A percentile compares a stretch with the other conserved stretches of the same genome.
Evolutionary conservation across 2,888 invertebrate species (phyloP).

Genomic region (Hemicrepidius hirtus): DNA sequence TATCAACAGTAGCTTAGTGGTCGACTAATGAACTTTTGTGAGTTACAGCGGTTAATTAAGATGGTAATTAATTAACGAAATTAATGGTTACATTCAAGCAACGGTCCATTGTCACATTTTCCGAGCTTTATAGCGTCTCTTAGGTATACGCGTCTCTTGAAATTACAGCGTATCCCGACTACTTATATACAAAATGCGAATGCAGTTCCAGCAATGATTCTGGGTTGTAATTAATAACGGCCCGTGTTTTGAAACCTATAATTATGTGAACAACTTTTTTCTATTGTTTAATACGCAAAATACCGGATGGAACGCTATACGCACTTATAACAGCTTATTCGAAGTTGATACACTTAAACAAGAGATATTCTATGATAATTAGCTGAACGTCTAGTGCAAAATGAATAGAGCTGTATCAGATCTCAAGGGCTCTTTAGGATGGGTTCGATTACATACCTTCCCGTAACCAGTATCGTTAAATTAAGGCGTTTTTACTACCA

Average conservation of each 20-base stretch:
- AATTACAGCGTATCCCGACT: constrained; percentile 42
- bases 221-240: constrained; percentile 41
- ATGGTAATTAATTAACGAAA: constrained; percentile 61
- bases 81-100: constrained; percentile 59
- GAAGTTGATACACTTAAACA: constrained; percentile 27
- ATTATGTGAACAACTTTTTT: constrained; percentile 45
- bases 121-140: constrained; percentile 44
- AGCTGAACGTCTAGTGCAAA: too few species aligned
- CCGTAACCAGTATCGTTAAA: too few species aligned
- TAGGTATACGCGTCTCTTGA: constrained; percentile 27
- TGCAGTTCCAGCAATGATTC: constrained; percentile 40
- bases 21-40: constrained; percentile 48
- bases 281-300: constrained; percentile 36
- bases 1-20: constrained; percentile 38
- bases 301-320: constrained; percentile 38
- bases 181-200: constrained; percentile 30
- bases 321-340: constrained; percentile 28
- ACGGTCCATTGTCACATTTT: constrained; percentile 52
- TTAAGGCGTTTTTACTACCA: too few species aligned
- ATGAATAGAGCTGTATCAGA: constrained; percentile 15
- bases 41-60: constrained; percentile 57
- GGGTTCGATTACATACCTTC: too few species aligned
- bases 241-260: constrained; percentile 39
- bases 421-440: too few species aligned
- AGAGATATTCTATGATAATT: constrained; percentile 34